Conservation (phyloP, 2,888 invertebrate genomes). For the Stegana nigrithorax region DNA sequence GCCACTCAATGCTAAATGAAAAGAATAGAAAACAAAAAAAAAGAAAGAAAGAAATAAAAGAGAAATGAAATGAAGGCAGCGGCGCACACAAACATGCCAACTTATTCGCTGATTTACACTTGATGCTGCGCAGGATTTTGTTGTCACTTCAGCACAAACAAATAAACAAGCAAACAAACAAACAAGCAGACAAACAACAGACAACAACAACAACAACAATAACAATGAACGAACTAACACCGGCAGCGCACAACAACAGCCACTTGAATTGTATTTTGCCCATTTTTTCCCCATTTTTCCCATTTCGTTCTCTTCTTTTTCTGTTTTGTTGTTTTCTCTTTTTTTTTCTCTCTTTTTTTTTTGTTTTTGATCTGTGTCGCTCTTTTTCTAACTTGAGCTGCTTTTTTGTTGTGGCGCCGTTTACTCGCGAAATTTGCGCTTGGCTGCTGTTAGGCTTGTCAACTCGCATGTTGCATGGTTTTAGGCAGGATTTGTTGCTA, state of each 20-base stretch:
- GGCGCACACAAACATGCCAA: conserved; percentile 7
- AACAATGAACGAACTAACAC: conserved; percentile 30
- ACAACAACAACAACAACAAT: conserved; percentile 26
- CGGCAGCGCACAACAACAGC: conserved; percentile 47
- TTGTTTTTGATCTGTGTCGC: conserved; percentile 10
- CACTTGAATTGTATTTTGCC: conserved; percentile 49
- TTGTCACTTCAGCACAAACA: conserved; percentile 60
- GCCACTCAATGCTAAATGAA: no score
- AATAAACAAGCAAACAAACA: conserved; percentile 22
- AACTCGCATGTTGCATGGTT: conserved; percentile 63
- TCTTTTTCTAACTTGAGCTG: no score
- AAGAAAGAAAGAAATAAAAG: neutral
- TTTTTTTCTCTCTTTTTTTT: conserved; percentile 19
- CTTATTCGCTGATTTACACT: conserved; percentile 49
- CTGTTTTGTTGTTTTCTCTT: conserved; percentile 8
- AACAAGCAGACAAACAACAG: conserved; percentile 27
- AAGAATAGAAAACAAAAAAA: neutral
- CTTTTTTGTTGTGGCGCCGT: conserved; percentile 31
- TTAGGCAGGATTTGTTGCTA: conserved; percentile 57
- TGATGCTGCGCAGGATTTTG: conserved; percentile 49
- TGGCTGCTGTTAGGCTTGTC: conserved; percentile 61
- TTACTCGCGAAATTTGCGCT: conserved; percentile 60
- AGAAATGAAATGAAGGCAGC: neutral
- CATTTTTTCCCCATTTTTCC: conserved; percentile 40
- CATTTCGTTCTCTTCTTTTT: conserved; percentile 57